phyloP scores from a whole-genome alignment of 2,797 vertebrate genomes.

The Fratercula arctica region DNA sequence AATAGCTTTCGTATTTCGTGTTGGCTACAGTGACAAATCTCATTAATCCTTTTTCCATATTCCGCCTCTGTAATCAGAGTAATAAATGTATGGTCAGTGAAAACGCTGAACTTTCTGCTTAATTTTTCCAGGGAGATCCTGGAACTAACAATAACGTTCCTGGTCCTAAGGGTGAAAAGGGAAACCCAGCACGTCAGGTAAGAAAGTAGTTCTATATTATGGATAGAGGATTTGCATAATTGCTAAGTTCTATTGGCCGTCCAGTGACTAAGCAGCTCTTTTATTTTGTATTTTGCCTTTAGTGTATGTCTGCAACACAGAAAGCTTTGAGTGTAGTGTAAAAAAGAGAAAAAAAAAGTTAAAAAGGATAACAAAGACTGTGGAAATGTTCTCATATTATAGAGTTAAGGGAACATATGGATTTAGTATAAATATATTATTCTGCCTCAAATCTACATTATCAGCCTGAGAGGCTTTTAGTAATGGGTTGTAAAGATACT shows the following conservation, averaged over 20 bases:
- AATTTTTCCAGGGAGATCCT: constrained; percentile 78
- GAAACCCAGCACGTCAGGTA: constrained; percentile 82
- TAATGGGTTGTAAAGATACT: background rate
- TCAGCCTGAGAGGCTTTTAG: background rate
- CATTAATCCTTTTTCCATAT: background rate
- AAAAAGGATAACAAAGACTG: background rate
- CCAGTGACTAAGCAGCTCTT: background rate
- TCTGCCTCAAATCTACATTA: background rate
- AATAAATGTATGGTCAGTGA: background rate
- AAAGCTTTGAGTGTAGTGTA: background rate
- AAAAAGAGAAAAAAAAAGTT: background rate
- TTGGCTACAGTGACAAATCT: background rate
- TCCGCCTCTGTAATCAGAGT: background rate
- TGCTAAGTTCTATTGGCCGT: background rate
- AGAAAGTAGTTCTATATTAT: background rate
- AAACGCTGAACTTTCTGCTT: background rate
- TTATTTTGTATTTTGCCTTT: background rate
- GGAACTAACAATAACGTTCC: constrained; percentile 72
- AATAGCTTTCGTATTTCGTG: background rate
- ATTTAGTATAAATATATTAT: background rate
- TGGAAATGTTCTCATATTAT: background rate
- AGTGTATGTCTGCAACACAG: background rate
- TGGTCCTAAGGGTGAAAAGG: constrained; percentile 81
- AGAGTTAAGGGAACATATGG: background rate
- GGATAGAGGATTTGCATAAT: background rate